Evolutionary conservation across 2,113 vertebrate species (phyloP).

Genomic region (Recurvirostra avosetta): DNA sequence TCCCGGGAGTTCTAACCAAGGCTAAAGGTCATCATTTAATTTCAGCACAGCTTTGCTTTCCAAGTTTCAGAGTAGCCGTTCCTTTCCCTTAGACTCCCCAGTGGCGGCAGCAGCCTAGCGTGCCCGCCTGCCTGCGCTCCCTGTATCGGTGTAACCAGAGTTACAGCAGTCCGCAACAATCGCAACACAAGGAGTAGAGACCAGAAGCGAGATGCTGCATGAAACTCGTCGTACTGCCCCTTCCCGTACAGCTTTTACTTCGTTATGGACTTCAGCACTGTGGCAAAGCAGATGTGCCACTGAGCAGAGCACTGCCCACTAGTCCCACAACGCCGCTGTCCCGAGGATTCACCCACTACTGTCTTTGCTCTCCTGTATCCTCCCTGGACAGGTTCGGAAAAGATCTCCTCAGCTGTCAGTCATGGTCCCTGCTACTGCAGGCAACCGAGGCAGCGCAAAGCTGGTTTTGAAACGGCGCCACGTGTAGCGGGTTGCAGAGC

Average conservation of each 20-base stretch:
- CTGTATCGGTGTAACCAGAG: not conserved
- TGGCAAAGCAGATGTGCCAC: not conserved
- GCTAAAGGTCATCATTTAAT: not conserved
- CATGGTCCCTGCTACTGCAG: fast-evolving
- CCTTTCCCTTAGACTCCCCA: not conserved
- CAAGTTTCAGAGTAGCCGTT: not conserved
- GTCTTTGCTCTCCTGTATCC: not conserved
- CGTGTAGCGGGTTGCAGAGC: fast-evolving
- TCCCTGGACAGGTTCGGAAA: not conserved
- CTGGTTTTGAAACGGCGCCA: not conserved
- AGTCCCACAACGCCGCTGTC: fast-evolving
- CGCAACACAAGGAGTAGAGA: not conserved
- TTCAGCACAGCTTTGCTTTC: not conserved
- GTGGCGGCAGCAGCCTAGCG: not conserved
- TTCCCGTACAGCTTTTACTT: too few species aligned
- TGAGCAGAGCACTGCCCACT: fast-evolving
- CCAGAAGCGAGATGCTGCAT: not conserved
- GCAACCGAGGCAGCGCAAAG: not conserved
- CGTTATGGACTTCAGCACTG: fast-evolving
- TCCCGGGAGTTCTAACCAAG: not conserved
- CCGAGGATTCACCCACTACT: not conserved
- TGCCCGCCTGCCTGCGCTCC: not conserved
- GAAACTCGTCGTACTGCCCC: fast-evolving
- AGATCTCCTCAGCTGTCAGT: not conserved
- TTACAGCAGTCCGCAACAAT: not conserved